Conservation (phyloP, 2,888 invertebrate species). For the Hecatera dysodea region DNA sequence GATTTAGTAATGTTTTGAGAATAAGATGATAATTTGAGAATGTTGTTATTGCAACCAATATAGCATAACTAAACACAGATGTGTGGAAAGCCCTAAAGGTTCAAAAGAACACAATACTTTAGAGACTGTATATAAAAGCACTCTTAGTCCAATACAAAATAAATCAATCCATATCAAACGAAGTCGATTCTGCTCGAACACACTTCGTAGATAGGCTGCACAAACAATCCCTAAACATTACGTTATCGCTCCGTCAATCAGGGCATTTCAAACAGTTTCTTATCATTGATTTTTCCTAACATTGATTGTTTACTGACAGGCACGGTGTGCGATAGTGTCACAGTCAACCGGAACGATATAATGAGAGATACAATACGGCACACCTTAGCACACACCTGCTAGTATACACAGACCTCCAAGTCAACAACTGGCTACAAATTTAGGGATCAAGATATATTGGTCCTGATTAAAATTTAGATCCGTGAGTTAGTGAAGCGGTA, state of each 20-base stretch:
- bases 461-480: constrained; percentile 58
- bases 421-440: background rate
- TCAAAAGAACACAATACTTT: background rate
- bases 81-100: background rate
- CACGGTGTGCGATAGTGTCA: constrained; percentile 71
- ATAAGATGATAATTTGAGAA: background rate
- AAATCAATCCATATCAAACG: constrained; percentile 26
- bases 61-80: background rate
- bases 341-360: constrained; percentile 79
- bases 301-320: constrained; percentile 75
- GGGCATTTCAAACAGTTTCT: constrained; percentile 58
- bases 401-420: constrained; percentile 61
- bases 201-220: constrained; percentile 46
- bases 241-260: constrained; percentile 63
- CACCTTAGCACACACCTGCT: constrained; percentile 71
- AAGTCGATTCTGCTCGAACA: constrained; percentile 45
- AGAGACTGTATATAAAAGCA: background rate
- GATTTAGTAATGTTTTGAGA: background rate
- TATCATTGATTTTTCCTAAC: constrained; percentile 68
- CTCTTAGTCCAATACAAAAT: constrained; percentile 12
- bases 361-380: constrained; percentile 77
- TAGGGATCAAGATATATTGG: constrained; percentile 56
- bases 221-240: constrained; percentile 59
- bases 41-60: background rate
- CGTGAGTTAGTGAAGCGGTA: constrained; percentile 59